Base-by-base conservation (phyloP, 2,113 vertebrate species). In the Nanorana parkeri region DNA sequence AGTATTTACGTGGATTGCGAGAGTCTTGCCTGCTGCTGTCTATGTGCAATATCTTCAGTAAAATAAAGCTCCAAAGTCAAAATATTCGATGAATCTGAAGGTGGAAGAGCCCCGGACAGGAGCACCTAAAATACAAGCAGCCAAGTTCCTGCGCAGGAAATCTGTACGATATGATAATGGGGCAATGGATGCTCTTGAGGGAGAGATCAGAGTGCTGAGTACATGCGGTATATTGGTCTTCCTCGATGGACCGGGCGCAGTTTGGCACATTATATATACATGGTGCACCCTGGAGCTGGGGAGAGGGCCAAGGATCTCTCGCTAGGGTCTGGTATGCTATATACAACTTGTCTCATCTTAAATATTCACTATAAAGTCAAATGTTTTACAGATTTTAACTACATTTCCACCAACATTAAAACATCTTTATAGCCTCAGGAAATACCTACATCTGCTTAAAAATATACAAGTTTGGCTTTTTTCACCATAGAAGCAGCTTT, bases 221-320 rank as follows among this genome's bases (percentile, higher is more conserved):
- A 41, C 41, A 41, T 41, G 8, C 10, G 8, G 41, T n/a, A 47
- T 68, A 21, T 17, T 15, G 51, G 21, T 51, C 3, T 19, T 13
- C 73, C 55, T 60, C 20, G 32, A 58, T 41, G 41, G 29, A 28
- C 55, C 73, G 63, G 56, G 56, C 24, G 58, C 17, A 32, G 73
- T 76, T 76, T 76, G 56, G 73, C 73, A 76, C 73, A 76, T 19
- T 20, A 24, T 58, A 24, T 54, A 54, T 72, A 54, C 20, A 74
- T 29, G 32, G 36, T 15, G 23, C 11, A 61, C 60, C 32, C 19
- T 36, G 24, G 60, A 21, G 58, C 16, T 77, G 63, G 23, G 65
- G 4, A 66, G 61, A 52, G 21, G 17, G 19, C 36, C 51, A 54
- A 17, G 8, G 17, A 71, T 23, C 68, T 19, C 15, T 47, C 36